Evolutionary conservation across 2,797 vertebrate genomes (phyloP).

Genomic region (Tolypeutes matacus): DNA sequence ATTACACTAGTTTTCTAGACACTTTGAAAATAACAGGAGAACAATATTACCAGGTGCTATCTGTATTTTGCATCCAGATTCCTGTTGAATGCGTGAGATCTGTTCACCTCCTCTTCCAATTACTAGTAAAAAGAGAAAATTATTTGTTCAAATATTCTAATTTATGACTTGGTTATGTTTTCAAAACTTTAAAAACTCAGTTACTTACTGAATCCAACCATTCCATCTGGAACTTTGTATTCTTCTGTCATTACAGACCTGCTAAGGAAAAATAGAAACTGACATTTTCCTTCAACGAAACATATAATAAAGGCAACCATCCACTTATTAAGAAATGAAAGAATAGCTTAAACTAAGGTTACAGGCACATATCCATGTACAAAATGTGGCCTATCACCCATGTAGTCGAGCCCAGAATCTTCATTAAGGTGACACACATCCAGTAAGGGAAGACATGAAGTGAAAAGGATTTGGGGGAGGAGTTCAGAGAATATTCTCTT

Average conservation of each 20-base stretch:
- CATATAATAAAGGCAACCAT: not conserved
- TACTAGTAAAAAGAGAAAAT: slow-evolving; percentile 88
- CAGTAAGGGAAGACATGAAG: not conserved
- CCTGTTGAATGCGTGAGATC: slow-evolving; percentile 98
- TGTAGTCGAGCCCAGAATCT: not conserved
- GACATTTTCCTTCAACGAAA: not conserved
- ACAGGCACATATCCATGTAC: not conserved
- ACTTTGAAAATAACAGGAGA: slow-evolving; percentile 55
- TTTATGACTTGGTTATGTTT: not conserved
- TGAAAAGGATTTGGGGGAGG: not conserved
- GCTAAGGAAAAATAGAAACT: slow-evolving; percentile 67
- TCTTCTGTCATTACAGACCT: slow-evolving; percentile 97
- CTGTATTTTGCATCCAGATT: slow-evolving; percentile 99
- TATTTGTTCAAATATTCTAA: slow-evolving; percentile 41
- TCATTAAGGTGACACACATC: not conserved
- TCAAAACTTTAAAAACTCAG: slow-evolving; percentile 8
- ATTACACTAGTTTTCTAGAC: not conserved
- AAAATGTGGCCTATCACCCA: not conserved
- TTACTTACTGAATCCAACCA: slow-evolving; percentile 99
- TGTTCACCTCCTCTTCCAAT: slow-evolving; percentile 99
- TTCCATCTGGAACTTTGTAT: slow-evolving; percentile 99
- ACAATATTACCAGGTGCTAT: slow-evolving; percentile 95
- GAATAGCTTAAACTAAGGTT: not conserved
- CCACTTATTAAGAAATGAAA: slow-evolving; percentile 27
- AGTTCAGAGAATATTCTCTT: not conserved